phyloP scores from a whole-genome alignment of 2,888 invertebrate genomes.

The Pachycephus smyrnensis region DNA sequence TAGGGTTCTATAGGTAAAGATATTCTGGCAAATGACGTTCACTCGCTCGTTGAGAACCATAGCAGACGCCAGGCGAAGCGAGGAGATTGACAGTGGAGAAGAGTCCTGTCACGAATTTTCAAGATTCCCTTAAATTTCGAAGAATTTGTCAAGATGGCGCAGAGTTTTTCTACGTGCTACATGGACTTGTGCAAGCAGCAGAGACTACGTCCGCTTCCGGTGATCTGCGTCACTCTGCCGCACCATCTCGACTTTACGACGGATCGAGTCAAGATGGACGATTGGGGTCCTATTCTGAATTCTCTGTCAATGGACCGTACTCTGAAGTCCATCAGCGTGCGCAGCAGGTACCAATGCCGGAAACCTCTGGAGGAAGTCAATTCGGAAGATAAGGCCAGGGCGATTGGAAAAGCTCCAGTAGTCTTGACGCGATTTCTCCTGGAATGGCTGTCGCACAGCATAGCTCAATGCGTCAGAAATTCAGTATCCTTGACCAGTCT shows the following conservation, averaged over 20 bases:
- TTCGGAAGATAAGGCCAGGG: constrained; percentile 73
- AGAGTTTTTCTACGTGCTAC: constrained; percentile 57
- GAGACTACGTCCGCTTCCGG: constrained; percentile 54
- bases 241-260: constrained; percentile 77
- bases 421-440: constrained; percentile 80
- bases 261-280: constrained; percentile 80
- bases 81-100: too few relatives aligned
- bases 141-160: constrained; percentile 36
- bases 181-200: constrained; percentile 61
- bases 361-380: constrained; percentile 70
- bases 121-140: too few relatives aligned
- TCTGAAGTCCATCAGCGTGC: constrained; percentile 76
- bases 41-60: too few relatives aligned
- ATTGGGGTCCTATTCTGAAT: constrained; percentile 82
- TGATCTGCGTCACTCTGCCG: constrained; percentile 59
- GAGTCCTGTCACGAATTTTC: too few relatives aligned
- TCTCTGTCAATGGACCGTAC: constrained; percentile 79
- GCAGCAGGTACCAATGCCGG: constrained; percentile 73
- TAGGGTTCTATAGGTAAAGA: too few relatives aligned
- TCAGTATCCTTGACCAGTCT: constrained; percentile 74
- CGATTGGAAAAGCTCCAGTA: constrained; percentile 74
- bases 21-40: too few relatives aligned
- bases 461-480: constrained; percentile 74
- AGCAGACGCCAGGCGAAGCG: too few relatives aligned
- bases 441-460: constrained; percentile 74